Conservation (phyloP, 1,140 invertebrate species). For the Galendromus occidentalis region DNA sequence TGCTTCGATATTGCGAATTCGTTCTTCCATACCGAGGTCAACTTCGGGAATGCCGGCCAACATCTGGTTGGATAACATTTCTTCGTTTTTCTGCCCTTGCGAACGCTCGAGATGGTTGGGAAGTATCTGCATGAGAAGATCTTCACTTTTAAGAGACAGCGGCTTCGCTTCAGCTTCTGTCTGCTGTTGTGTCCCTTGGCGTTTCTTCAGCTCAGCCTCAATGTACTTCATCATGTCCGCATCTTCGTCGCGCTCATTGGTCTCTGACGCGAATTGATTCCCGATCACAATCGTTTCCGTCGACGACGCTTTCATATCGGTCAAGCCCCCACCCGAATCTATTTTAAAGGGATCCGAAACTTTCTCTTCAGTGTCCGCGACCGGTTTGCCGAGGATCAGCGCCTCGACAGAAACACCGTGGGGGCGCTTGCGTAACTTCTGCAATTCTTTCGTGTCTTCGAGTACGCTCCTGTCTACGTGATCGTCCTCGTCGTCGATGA, state of each 20-base stretch:
- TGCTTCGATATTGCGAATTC: constrained; percentile 91
- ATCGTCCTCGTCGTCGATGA: not conserved
- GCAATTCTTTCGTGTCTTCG: not conserved
- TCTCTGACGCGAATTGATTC: constrained; percentile 94
- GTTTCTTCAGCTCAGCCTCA: constrained; percentile 69
- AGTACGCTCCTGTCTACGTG: not conserved
- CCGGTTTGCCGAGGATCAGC: not conserved
- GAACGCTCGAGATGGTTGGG: constrained; percentile 67
- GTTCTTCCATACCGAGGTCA: constrained; percentile 93
- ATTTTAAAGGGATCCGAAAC: constrained; percentile 37
- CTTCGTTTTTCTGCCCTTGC: constrained; percentile 65
- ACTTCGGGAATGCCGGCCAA: constrained; percentile 98
- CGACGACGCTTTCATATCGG: constrained; percentile 66
- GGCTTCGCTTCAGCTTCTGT: constrained; percentile 18
- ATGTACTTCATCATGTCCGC: constrained; percentile 99
- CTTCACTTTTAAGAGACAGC: constrained; percentile 23
- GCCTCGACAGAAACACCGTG: not conserved
- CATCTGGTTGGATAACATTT: constrained; percentile 99
- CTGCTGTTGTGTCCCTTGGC: constrained; percentile 42
- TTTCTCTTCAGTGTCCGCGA: not conserved
- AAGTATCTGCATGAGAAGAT: constrained; percentile 34
- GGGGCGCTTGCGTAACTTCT: not conserved
- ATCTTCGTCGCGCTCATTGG: constrained; percentile 91
- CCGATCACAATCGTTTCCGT: constrained; percentile 78
- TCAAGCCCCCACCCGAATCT: constrained; percentile 57